These are phyloP conservation scores for Eupithecia pulchellata DNA, from an alignment of 2,888 invertebrate genomes.

Conservation along the genomic window DNA sequence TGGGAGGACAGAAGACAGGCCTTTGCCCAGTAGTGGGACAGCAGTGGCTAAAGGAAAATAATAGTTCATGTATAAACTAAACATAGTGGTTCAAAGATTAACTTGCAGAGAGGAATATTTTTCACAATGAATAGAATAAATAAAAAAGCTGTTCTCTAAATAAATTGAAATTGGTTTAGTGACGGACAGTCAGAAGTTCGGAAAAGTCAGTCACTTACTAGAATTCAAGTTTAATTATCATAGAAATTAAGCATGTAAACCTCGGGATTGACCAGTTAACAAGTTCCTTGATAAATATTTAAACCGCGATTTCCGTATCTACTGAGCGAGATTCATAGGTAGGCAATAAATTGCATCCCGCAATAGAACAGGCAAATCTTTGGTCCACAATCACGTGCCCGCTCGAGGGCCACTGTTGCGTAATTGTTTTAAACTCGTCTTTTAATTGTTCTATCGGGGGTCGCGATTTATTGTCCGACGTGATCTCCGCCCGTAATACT, in stretches of 20 bases:
- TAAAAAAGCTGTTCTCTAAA: too few relatives aligned
- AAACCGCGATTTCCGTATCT: background rate
- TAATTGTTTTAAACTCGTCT: slow-evolving; percentile 85
- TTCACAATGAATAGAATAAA: too few relatives aligned
- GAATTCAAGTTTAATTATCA: background rate
- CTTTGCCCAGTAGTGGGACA: too few relatives aligned
- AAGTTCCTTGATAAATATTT: background rate
- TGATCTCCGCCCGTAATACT: slow-evolving; percentile 77
- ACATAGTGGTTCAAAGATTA: background rate
- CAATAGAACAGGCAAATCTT: slow-evolving; percentile 42
- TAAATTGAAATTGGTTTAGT: background rate
- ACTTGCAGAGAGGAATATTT: background rate
- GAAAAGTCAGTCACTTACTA: background rate
- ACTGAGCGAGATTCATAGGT: slow-evolving; percentile 16
- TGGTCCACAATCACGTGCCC: slow-evolving; percentile 70
- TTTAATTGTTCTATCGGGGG: slow-evolving; percentile 85
- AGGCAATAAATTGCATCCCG: slow-evolving; percentile 28
- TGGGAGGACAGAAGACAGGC: too few relatives aligned
- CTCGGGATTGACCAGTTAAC: background rate
- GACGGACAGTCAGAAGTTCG: background rate
- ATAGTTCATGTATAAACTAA: too few relatives aligned
- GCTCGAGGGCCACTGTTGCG: slow-evolving; percentile 78
- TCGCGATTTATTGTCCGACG: slow-evolving; percentile 80
- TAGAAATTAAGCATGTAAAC: background rate
- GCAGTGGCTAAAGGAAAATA: too few relatives aligned